These are phyloP conservation scores for Chrysochloris asiatica DNA, from an alignment of 2,113 vertebrate species.

Conservation along the genomic window DNA sequence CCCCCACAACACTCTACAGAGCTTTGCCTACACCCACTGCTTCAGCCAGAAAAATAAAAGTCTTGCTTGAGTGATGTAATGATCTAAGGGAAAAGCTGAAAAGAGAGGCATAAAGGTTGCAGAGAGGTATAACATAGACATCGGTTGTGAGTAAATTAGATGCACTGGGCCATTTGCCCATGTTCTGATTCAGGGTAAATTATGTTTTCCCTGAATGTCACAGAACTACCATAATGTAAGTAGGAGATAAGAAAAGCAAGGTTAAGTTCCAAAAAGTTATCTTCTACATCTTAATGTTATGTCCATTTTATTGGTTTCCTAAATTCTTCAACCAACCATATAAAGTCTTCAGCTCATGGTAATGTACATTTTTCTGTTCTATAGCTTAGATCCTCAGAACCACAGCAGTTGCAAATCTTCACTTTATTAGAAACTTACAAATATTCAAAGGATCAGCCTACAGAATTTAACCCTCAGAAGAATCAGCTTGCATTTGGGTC, in stretches of 20 bases:
- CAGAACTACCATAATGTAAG: not conserved
- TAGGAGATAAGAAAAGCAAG: not conserved
- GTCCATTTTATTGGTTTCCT: slow-evolving; percentile 43
- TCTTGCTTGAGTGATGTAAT: not conserved
- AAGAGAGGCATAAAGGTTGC: not conserved
- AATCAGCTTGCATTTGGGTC: not conserved
- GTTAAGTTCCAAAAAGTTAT: not conserved
- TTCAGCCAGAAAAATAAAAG: slow-evolving; percentile 34
- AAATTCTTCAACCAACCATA: slow-evolving; percentile 21
- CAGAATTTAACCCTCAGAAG: not conserved
- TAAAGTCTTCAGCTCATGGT: not conserved
- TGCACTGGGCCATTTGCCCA: not conserved
- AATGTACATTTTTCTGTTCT: slow-evolving; percentile 29
- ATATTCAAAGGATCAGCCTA: not conserved
- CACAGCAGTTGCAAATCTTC: not conserved
- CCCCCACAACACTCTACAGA: not conserved
- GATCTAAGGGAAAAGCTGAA: not conserved
- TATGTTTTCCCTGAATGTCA: slow-evolving; percentile 3
- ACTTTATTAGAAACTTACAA: slow-evolving; percentile 1
- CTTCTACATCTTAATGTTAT: not conserved
- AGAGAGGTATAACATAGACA: not conserved
- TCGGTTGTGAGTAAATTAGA: not conserved
- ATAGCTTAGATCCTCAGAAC: not conserved
- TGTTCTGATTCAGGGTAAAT: not conserved
- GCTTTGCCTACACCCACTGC: not conserved